These are phyloP conservation scores for Plestiodon gilberti DNA, from an alignment of 2,113 vertebrate species.

Conservation along the genomic window DNA sequence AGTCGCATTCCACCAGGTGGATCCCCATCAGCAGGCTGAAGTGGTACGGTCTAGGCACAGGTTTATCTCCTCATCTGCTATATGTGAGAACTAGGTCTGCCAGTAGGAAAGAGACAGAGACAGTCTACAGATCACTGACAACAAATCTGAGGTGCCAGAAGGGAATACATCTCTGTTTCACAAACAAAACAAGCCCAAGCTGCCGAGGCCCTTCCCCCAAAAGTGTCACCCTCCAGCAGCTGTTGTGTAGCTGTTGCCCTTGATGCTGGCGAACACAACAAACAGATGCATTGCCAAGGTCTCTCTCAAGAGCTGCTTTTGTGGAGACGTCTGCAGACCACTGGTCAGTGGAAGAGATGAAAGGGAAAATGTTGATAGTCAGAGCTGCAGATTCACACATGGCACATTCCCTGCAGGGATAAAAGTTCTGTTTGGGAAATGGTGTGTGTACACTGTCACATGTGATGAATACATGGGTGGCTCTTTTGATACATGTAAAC, in stretches of 20 bases:
- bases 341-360: not conserved
- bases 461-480: not conserved
- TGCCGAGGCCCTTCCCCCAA: not conserved
- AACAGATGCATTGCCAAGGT: not conserved
- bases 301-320: not conserved
- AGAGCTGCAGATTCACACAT: not conserved
- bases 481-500: not conserved
- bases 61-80: not conserved
- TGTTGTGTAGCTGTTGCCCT: not conserved
- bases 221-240: not conserved
- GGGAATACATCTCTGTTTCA: not conserved
- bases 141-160: not conserved
- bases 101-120: too few species aligned
- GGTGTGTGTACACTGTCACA: not conserved
- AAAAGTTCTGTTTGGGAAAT: not conserved
- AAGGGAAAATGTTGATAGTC: not conserved
- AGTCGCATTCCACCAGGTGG: too few species aligned
- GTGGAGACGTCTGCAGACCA: constrained; percentile 1
- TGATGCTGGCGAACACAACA: constrained; percentile 30
- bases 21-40: not conserved
- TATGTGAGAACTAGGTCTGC: not conserved
- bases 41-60: too few species aligned
- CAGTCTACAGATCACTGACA: not conserved
- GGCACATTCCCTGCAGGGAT: not conserved
- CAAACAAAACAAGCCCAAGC: not conserved